Evolutionary conservation across 2,888 invertebrate species (phyloP).

Genomic region (Laspeyria flexula): DNA sequence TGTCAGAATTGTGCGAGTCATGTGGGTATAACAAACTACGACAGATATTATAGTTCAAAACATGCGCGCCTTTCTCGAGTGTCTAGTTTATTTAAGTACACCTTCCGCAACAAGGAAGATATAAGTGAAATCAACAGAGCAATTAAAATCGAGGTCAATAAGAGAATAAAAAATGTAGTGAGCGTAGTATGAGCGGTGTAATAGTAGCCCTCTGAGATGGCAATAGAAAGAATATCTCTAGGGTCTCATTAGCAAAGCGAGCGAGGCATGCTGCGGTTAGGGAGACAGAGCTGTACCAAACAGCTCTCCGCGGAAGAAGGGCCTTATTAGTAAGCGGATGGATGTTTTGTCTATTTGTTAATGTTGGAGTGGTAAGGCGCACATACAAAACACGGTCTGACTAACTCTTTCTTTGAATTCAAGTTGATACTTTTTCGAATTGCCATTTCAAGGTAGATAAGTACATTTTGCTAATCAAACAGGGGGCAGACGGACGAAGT

Average conservation of each 20-base stretch:
- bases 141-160: constrained; percentile 45
- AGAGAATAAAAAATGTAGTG: constrained; percentile 31
- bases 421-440: constrained; percentile 8
- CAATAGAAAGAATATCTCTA: constrained; percentile 54
- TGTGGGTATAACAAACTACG: constrained; percentile 9
- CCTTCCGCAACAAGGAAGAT: constrained; percentile 3
- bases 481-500: constrained; percentile 20
- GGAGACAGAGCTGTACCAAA: constrained; percentile 45
- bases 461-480: constrained; percentile 23
- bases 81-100: constrained; percentile 4
- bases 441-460: constrained; percentile 13
- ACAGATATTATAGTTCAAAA: constrained; percentile 1
- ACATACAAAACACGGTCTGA: constrained; percentile 10
- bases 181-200: constrained; percentile 27
- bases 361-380: constrained; percentile 20
- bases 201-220: constrained; percentile 39
- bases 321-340: constrained; percentile 52
- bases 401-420: constrained; percentile 10
- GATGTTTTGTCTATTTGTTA: constrained; percentile 36
- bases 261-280: constrained; percentile 55
- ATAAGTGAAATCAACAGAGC: constrained; percentile 23
- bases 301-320: constrained; percentile 42
- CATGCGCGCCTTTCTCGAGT: not conserved
- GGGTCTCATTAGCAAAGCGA: constrained; percentile 66
- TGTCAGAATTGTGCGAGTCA: constrained; percentile 10